phyloP scores from a whole-genome alignment of 2,113 vertebrate species.

The Myrmecobius fasciatus region DNA sequence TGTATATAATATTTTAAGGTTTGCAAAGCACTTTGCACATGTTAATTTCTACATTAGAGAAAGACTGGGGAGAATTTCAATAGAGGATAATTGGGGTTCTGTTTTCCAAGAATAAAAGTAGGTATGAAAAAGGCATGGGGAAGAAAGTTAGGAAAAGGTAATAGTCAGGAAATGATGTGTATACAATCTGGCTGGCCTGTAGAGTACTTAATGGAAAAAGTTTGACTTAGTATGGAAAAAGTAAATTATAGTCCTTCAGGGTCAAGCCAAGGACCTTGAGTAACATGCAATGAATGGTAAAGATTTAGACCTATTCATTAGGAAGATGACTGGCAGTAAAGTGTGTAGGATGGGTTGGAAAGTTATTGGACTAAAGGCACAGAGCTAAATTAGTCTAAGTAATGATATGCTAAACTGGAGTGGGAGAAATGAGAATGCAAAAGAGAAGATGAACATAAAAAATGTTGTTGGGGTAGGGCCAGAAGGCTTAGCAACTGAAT shows the following conservation, averaged over 20 bases:
- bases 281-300: not conserved
- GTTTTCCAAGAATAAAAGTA: not conserved
- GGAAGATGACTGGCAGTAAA: not conserved
- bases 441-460: not conserved
- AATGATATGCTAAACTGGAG: not conserved
- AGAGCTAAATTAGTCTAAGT: not conserved
- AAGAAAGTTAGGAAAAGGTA: not conserved
- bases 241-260: not conserved
- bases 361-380: constrained; percentile 15
- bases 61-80: not conserved
- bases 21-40: not conserved
- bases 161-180: not conserved
- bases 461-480: not conserved
- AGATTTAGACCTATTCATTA: not conserved
- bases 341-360: constrained; percentile 60
- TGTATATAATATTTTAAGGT: not conserved
- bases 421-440: not conserved
- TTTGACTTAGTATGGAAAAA: not conserved
- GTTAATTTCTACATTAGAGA: not conserved
- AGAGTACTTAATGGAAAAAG: not conserved
- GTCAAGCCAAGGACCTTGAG: not conserved
- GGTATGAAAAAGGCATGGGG: not conserved
- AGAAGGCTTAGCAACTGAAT: not conserved
- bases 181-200: not conserved
- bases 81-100: not conserved